Base-by-base conservation (phyloP, 2,113 vertebrate genomes). In the Sardina pilchardus region DNA sequence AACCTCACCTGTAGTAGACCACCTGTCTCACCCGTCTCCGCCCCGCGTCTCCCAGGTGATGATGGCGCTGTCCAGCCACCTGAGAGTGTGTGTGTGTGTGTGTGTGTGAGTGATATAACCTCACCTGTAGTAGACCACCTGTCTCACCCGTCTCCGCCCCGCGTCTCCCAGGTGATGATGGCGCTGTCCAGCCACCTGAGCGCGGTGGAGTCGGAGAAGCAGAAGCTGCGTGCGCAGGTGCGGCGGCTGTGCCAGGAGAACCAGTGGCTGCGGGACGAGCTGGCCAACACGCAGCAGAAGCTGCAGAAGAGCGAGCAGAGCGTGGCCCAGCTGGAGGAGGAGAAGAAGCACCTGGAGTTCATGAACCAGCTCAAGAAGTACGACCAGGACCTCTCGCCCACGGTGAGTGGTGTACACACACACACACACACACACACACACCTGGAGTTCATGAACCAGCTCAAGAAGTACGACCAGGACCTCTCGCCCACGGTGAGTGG, bases 261-360 rank as follows among this genome's bases (percentile, higher is more conserved):
- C 93, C 97, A 98, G 94, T 99, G 98, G 98, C 95, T 99, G 88
- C 94, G 97, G 0, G 98, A 99, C 0, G 98, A 99, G 91, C 95
- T 99, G 86, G 97, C 96, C 3, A 97, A 97, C 89, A 97, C 98
- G 26, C 98, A 99, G 95, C 97, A 99, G 93, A 97, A 99, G 91
- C 95, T 99, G 45, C 97, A 99, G 93, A 97, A 94, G 86, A 99
- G 97, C 1, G 98, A 99, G 17, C 98, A 99, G 92, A 97, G 92
- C 0, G 97, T 99, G 90, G 98, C 97, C n/a, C 98, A 99, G 91
- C 95, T 99, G 36, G 98, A 99, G 92, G 98, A 99, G 91, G 98
- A 99, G 90, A 99, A 99, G 94, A 99, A 98, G 63, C 96, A 97
- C 84, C 92, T 97, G 50, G 96, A 97, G 89, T 97, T 97, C 91